Conservation (phyloP, 2,113 vertebrate genomes). For the Baryphthengus martii region DNA sequence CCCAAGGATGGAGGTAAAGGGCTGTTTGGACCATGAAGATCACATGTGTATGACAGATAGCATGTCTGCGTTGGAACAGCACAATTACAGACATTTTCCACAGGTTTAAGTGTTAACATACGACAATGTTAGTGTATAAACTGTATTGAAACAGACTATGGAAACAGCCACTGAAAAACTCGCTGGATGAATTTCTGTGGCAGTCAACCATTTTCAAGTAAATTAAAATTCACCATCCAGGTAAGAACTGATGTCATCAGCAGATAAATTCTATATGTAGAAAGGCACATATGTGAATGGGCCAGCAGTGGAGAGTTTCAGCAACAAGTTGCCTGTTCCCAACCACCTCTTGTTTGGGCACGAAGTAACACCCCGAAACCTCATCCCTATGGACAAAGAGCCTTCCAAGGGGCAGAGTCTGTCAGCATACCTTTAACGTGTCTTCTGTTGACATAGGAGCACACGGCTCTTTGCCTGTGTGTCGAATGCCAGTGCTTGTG, state of each 20-base stretch:
- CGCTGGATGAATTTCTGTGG: not conserved
- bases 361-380: not conserved
- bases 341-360: not conserved
- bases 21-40: not conserved
- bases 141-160: not conserved
- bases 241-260: not conserved
- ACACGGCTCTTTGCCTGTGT: not conserved
- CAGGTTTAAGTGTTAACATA: not conserved
- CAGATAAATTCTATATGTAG: not conserved
- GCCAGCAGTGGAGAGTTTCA: not conserved
- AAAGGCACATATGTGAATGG: not conserved
- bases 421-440: not conserved
- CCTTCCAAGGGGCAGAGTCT: not conserved
- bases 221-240: not conserved
- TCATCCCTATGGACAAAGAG: not conserved
- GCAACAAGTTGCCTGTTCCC: not conserved
- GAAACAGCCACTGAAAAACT: not conserved
- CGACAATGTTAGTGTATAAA: not conserved
- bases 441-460: not conserved
- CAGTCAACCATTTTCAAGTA: not conserved
- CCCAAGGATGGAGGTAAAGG: not conserved
- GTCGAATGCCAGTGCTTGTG: not conserved
- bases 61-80: not conserved
- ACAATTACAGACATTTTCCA: not conserved
- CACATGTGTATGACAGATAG: accelerated